Percentiles rank a stretch among this genome's conserved stretches.
These are phyloP conservation scores for Drosophila neoperkinsi DNA, from an alignment of 2,888 invertebrate genomes.

Conservation along the genomic window DNA sequence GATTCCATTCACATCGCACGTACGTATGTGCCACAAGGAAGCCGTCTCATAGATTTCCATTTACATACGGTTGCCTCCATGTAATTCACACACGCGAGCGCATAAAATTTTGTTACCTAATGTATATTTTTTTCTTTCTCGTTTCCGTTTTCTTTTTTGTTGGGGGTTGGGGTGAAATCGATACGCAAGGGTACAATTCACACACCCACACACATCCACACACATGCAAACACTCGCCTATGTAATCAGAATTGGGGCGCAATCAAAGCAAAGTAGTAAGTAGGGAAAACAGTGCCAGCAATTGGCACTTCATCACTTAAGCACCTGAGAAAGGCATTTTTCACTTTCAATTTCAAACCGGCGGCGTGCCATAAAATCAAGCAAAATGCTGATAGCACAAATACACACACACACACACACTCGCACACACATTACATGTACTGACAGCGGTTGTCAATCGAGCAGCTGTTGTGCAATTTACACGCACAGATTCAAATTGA, in stretches of 20 bases:
- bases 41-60: conserved; percentile 49
- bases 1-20: conserved; percentile 56
- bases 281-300: conserved; percentile 38
- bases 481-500: conserved; percentile 77
- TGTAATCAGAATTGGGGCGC: conserved; percentile 47
- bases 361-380: conserved; percentile 73
- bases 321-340: conserved; percentile 79
- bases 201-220: background rate
- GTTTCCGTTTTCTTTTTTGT: conserved; percentile 18
- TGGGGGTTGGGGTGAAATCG: conserved; percentile 54
- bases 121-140: background rate
- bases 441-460: conserved; percentile 63
- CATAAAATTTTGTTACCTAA: conserved; percentile 75
- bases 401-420: conserved; percentile 14
- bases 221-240: background rate
- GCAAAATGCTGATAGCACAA: conserved; percentile 66
- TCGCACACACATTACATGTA: background rate
- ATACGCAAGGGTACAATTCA: conserved; percentile 45
- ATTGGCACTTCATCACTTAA: conserved; percentile 80
- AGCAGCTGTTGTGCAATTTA: conserved; percentile 78
- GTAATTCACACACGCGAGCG: conserved; percentile 57
- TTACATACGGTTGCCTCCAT: conserved; percentile 48
- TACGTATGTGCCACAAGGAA: conserved; percentile 10
- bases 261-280: conserved; percentile 63
- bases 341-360: conserved; percentile 78